These are phyloP conservation scores for Pyrocephalus nanus DNA, from an alignment of 2,797 vertebrate genomes.

Conservation along the genomic window DNA sequence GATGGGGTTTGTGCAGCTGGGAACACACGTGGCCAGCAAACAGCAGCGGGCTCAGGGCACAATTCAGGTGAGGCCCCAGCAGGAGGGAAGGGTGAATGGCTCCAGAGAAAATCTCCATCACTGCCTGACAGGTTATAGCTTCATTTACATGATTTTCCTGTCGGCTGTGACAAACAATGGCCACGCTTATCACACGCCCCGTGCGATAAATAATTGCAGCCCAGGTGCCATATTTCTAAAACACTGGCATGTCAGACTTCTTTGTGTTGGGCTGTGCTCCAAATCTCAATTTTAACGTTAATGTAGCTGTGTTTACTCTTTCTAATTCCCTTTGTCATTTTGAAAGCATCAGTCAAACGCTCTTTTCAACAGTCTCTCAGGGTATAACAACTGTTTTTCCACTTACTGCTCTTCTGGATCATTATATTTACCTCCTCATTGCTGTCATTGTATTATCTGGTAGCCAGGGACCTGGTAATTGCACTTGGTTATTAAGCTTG, in stretches of 20 bases:
- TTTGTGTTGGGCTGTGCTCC: neutral
- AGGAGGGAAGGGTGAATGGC: neutral
- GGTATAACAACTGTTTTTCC: conserved; percentile 35
- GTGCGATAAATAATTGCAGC: neutral
- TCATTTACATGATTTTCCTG: conserved; percentile 8
- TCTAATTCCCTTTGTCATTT: conserved; percentile 46
- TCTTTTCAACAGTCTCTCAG: conserved; percentile 7
- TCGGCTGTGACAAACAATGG: conserved; percentile 4
- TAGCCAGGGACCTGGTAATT: conserved; percentile 25
- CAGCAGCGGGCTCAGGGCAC: rapidly evolving
- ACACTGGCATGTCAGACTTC: neutral
- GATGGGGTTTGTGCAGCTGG: neutral
- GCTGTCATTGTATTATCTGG: conserved; percentile 9
- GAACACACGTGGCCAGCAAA: neutral
- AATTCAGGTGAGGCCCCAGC: neutral
- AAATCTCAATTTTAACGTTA: neutral
- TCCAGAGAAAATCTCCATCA: neutral
- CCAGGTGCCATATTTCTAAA: neutral
- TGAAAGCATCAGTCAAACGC: conserved; percentile 10
- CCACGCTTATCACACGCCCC: neutral
- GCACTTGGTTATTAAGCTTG: neutral
- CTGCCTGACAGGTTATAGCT: neutral
- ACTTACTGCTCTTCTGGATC: conserved; percentile 29
- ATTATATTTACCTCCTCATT: conserved; percentile 17
- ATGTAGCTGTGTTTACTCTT: conserved; percentile 12